These are phyloP conservation scores for Ladona fulva DNA, from an alignment of 1,140 invertebrate species.

Conservation along the genomic window DNA sequence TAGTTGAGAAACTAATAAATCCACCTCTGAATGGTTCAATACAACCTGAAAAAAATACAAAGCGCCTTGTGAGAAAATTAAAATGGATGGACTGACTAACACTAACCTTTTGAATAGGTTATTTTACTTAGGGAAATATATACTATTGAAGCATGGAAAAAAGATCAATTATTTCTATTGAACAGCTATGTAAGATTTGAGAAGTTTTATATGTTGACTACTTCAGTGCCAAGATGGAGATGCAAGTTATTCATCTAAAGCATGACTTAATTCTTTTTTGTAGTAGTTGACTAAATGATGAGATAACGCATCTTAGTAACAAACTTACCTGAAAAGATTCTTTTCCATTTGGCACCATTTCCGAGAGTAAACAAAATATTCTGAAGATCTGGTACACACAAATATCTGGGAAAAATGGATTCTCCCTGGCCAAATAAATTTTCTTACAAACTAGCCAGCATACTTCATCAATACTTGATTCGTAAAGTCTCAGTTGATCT, in stretches of 20 bases:
- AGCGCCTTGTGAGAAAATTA: neutral
- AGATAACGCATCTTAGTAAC: too few species aligned
- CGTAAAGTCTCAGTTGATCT: conserved; percentile 43
- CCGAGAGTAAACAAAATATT: conserved; percentile 66
- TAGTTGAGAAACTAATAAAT: conserved; percentile 51
- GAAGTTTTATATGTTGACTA: too few species aligned
- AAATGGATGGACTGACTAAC: too few species aligned
- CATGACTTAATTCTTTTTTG: too few species aligned
- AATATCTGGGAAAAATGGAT: conserved; percentile 49
- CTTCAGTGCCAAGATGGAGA: too few species aligned
- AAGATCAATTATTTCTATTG: too few species aligned
- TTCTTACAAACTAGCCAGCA: conserved; percentile 69
- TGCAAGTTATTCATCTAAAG: too few species aligned
- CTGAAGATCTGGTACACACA: conserved; percentile 65
- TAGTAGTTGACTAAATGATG: too few species aligned
- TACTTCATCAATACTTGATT: conserved; percentile 54
- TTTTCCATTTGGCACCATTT: conserved; percentile 39
- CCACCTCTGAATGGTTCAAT: conserved; percentile 42
- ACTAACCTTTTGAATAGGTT: too few species aligned
- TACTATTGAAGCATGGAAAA: too few species aligned
- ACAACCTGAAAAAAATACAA: neutral
- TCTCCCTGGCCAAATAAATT: conserved; percentile 45
- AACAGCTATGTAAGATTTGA: too few species aligned
- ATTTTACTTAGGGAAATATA: too few species aligned
- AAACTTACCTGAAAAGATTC: conserved; percentile 11